These are phyloP conservation scores for Heliocidaris erythrogramma DNA, from an alignment of 35 echinoderm and acorn worm species.

Conservation along the genomic window DNA sequence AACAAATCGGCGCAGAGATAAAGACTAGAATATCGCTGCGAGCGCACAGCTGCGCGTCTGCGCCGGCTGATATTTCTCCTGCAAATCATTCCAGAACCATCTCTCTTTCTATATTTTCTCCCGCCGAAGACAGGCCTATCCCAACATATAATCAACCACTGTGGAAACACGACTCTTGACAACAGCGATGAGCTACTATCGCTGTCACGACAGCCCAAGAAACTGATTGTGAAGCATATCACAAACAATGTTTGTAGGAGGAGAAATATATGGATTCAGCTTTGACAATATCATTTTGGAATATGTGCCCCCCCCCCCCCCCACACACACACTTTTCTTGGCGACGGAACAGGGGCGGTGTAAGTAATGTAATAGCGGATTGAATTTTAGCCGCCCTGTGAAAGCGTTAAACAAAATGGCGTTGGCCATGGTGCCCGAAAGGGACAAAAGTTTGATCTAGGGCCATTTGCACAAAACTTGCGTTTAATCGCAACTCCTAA, in stretches of 20 bases:
- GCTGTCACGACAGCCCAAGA: not conserved
- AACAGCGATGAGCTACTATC: not conserved
- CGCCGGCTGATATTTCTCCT: conserved; percentile 11
- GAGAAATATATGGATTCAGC: not conserved
- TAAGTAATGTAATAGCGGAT: not conserved
- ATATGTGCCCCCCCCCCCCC: not conserved
- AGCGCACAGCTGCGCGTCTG: conserved; percentile 36
- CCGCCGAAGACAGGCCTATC: not conserved
- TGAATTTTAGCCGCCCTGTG: not conserved
- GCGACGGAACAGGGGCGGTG: not conserved
- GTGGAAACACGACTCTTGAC: not conserved
- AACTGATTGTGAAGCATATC: not conserved
- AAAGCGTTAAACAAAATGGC: not conserved
- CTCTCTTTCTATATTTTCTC: not conserved
- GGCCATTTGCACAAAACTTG: too few relatives aligned
- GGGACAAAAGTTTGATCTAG: not conserved
- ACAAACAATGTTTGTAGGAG: not conserved
- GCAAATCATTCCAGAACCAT: not conserved
- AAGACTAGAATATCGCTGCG: conserved; percentile 19
- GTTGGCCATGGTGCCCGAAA: not conserved
- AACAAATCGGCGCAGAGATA: not conserved
- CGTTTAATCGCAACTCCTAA: too few relatives aligned
- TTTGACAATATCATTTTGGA: not conserved
- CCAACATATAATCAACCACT: conserved; percentile 3
- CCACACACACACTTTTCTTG: not conserved